Percentiles rank a stretch among this genome's conserved stretches.
These are phyloP conservation scores for Dolichotis patagonum DNA, from an alignment of 2,113 vertebrate genomes.

Conservation along the genomic window DNA sequence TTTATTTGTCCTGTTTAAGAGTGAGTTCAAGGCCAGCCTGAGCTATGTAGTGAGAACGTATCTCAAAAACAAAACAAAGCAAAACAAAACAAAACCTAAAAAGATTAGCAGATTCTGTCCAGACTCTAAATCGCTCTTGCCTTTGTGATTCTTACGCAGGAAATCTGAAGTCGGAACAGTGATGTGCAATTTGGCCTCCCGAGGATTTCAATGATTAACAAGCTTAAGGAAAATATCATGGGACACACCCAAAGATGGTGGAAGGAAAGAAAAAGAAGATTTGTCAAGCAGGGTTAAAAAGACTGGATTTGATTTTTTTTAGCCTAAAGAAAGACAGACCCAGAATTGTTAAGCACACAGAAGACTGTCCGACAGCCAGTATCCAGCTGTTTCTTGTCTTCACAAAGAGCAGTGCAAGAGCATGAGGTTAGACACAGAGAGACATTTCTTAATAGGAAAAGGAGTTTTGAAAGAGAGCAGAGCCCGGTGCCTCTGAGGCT, in stretches of 20 bases:
- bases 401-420: not conserved
- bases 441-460: conserved; percentile 57
- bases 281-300: conserved; percentile 39
- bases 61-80: not conserved
- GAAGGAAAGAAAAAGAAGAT: conserved; percentile 4
- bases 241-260: not conserved
- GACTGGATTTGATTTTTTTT: conserved; percentile 15
- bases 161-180: not conserved
- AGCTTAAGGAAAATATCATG: not conserved
- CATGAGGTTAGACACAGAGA: not conserved
- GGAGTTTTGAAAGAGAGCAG: not conserved
- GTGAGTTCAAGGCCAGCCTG: not conserved
- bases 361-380: not conserved
- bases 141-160: not conserved
- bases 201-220: not conserved
- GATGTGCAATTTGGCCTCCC: not conserved
- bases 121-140: not conserved
- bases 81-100: not conserved
- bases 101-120: not conserved
- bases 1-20: not conserved
- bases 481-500: not conserved
- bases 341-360: not conserved
- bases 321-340: conserved; percentile 29
- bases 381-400: conserved; percentile 19
- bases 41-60: not conserved